Base-by-base conservation (phyloP, 2,797 vertebrate genomes). In the Leptoclinus maculatus region DNA sequence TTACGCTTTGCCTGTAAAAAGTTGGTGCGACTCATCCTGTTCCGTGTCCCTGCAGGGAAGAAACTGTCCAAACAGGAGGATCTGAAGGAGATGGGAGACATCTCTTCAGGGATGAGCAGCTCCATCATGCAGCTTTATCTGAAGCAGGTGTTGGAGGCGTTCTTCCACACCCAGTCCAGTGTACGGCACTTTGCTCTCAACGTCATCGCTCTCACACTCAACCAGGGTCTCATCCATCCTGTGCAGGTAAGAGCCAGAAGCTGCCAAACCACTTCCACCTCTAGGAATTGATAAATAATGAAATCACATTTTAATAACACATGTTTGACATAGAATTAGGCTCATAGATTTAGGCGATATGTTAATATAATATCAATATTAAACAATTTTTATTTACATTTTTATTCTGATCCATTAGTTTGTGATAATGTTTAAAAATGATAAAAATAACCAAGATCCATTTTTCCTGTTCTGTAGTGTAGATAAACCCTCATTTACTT, bases 111-210 rank as follows among this genome's bases (percentile, higher is more conserved):
- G 81, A 99, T 99, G 98, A 99, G 98, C 93, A 99, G 97, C 93
- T 99, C 97, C 88, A 99, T 99, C 88, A 99, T 99, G 97, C 98
- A 99, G 93, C 97, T 99, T 39, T 99, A 99, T 95, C 95, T 99
- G 83, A 99, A 99, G 95, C 97, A 99, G 92, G 97, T 99, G 91
- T 93, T 99, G 83, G 97, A 99, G 94, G 97, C 97, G 1, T 99
- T 99, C 92, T 98, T 98, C 90, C 96, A 97, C 91, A 96, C 91
- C 7, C 97, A 99, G 78, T 98, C 97, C 87, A 97, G 95, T 27
- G 98, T 99, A 53, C 96, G 98, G 86, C 97, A 98, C 93, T 99
- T 97, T 88, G 97, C 98, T 86, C 97, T 99, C 83, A 99, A 96
- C 89, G 98, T 99, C 92, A 98, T 99, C 58, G 97, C 97, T 32